Conservation (phyloP, 64 coral and sea anemone genomes). For the Actinia tenebrosa region DNA sequence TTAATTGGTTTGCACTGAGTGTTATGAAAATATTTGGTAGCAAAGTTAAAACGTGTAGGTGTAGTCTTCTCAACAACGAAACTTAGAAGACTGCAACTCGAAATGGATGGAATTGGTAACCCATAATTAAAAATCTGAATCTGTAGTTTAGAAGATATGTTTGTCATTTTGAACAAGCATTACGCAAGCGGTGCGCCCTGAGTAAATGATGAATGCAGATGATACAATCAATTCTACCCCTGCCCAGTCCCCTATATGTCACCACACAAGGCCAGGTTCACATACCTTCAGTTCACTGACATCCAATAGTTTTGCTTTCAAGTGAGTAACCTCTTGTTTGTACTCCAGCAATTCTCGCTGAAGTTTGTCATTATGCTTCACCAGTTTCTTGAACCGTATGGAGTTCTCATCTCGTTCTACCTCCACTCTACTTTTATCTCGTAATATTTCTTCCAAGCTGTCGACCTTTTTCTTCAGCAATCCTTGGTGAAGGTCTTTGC, state of each 20-base stretch:
- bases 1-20: no score
- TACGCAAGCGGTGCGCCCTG: no score
- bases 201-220: no score
- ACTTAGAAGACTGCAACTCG: no score
- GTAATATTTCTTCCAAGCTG: constrained; percentile 61
- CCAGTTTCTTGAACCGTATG: constrained; percentile 72
- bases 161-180: no score
- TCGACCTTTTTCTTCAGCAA: constrained; percentile 75
- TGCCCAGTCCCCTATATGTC: background rate
- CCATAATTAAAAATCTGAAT: no score
- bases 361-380: constrained; percentile 91
- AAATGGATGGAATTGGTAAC: no score
- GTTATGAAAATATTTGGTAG: no score
- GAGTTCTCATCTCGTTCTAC: constrained; percentile 86
- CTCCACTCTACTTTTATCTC: constrained; percentile 71
- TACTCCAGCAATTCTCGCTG: constrained; percentile 82
- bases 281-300: constrained; percentile 76
- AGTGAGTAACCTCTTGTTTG: constrained; percentile 73
- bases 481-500: constrained; percentile 80
- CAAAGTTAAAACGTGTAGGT: no score
- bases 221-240: background rate
- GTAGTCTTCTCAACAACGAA: no score
- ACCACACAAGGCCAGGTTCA: background rate
- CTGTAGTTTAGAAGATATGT: no score
- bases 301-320: constrained; percentile 68